Evolutionary conservation across 2,113 vertebrate species (phyloP).

Genomic region (Rhombomys opimus): DNA sequence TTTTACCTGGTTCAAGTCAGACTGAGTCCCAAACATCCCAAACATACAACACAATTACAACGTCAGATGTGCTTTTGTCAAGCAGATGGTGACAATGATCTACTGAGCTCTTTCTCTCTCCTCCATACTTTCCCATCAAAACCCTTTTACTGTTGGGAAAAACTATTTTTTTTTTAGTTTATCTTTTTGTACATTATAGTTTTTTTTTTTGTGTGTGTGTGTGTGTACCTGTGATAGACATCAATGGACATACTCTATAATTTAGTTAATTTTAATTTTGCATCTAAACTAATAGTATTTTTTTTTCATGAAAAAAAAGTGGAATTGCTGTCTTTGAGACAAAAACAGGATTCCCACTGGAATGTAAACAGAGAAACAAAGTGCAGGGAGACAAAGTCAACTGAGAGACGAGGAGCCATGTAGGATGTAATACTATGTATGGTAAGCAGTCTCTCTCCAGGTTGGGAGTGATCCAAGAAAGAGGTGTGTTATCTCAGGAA

Average conservation of each 20-base stretch:
- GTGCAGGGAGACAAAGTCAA: fast-evolving
- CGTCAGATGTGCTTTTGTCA: not conserved
- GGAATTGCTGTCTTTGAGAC: not conserved
- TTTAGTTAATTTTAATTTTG: constrained; percentile 7
- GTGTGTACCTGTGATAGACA: not conserved
- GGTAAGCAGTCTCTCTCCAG: fast-evolving
- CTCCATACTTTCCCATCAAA: not conserved
- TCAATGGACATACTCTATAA: constrained; percentile 21
- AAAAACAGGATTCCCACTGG: not conserved
- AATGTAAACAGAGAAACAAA: not conserved
- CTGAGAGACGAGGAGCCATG: not conserved
- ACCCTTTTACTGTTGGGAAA: not conserved
- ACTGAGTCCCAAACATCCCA: not conserved
- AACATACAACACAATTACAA: not conserved
- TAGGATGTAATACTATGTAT: fast-evolving
- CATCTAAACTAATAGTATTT: not conserved
- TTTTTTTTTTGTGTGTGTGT: too few relatives aligned
- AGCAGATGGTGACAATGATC: not conserved
- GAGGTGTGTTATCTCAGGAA: not conserved
- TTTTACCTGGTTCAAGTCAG: constrained; percentile 38
- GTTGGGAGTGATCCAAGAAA: fast-evolving
- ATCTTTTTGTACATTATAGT: not conserved
- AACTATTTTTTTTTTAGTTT: not conserved
- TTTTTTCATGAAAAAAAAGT: not conserved
- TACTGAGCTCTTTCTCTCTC: not conserved